These are phyloP conservation scores for Cnemophilus loriae DNA, from an alignment of 2,113 vertebrate species.

Conservation along the genomic window DNA sequence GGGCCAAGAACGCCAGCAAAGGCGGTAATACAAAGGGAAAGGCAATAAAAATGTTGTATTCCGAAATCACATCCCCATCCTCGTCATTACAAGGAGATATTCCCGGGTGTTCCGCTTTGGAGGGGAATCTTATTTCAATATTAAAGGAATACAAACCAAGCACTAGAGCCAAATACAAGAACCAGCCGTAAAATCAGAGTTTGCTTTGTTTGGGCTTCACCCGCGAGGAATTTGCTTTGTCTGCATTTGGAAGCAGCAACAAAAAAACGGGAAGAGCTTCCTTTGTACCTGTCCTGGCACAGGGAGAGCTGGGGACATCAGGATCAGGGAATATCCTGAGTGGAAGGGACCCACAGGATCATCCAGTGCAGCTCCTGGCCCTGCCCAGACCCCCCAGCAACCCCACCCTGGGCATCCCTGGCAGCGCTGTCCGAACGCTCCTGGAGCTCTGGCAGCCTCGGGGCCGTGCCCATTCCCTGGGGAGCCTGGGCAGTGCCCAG, in stretches of 20 bases:
- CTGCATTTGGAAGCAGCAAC: accelerated
- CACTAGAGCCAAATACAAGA: neutral
- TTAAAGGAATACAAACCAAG: neutral
- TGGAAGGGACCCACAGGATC: too few species aligned
- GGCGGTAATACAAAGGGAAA: neutral
- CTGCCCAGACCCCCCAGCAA: accelerated
- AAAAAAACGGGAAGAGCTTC: neutral
- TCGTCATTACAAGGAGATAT: neutral
- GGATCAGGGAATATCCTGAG: neutral
- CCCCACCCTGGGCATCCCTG: neutral
- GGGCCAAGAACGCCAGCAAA: neutral
- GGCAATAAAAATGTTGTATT: neutral
- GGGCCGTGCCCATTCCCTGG: neutral
- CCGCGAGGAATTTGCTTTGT: neutral
- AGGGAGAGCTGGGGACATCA: neutral
- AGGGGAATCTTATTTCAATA: neutral
- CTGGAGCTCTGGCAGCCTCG: neutral
- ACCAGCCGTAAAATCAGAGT: neutral
- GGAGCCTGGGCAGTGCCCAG: neutral
- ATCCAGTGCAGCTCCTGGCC: accelerated
- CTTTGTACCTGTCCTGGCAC: neutral
- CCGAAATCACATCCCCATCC: neutral
- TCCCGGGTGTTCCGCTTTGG: neutral
- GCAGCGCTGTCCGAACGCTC: accelerated
- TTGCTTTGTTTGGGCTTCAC: neutral